These are phyloP conservation scores for Polydrusus cervinus DNA, from an alignment of 2,888 invertebrate genomes.

Conservation along the genomic window DNA sequence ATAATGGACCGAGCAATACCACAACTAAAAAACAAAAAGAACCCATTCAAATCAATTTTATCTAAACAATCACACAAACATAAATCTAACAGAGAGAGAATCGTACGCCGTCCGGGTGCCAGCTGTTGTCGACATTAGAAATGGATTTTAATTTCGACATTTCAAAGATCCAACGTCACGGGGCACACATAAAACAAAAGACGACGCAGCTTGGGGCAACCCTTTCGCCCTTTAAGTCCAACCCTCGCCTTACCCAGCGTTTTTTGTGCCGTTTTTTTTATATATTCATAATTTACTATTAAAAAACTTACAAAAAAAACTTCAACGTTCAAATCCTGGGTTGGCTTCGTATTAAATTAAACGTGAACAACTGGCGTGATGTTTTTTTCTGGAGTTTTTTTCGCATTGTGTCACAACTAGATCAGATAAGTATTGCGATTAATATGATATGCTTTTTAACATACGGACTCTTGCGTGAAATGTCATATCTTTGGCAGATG, in stretches of 20 bases:
- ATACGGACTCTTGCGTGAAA: constrained; percentile 41
- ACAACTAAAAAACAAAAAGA: constrained; percentile 11
- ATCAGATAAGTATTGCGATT: constrained; percentile 49
- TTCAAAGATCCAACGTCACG: constrained; percentile 50
- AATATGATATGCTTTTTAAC: constrained; percentile 41
- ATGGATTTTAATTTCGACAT: constrained; percentile 53
- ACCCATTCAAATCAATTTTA: constrained; percentile 47
- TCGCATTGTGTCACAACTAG: constrained; percentile 41
- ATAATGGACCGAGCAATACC: not conserved
- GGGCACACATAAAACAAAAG: constrained; percentile 53
- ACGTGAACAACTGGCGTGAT: constrained; percentile 50
- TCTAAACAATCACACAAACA: constrained; percentile 49
- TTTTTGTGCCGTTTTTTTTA: constrained; percentile 40
- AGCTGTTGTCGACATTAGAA: constrained; percentile 52
- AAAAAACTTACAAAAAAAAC: constrained; percentile 16
- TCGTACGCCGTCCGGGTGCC: constrained; percentile 37
- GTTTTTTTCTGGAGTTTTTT: constrained; percentile 45
- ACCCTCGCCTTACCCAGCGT: constrained; percentile 39
- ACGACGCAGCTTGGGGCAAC: constrained; percentile 46
- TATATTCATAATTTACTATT: constrained; percentile 2
- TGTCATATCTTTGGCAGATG: constrained; percentile 38
- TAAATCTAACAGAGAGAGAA: constrained; percentile 48
- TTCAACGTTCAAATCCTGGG: constrained; percentile 18
- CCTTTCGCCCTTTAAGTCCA: constrained; percentile 47
- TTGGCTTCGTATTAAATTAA: constrained; percentile 47